Evolutionary conservation across 2,888 invertebrate species (phyloP).

Genomic region (Andrena haemorrhoa): DNA sequence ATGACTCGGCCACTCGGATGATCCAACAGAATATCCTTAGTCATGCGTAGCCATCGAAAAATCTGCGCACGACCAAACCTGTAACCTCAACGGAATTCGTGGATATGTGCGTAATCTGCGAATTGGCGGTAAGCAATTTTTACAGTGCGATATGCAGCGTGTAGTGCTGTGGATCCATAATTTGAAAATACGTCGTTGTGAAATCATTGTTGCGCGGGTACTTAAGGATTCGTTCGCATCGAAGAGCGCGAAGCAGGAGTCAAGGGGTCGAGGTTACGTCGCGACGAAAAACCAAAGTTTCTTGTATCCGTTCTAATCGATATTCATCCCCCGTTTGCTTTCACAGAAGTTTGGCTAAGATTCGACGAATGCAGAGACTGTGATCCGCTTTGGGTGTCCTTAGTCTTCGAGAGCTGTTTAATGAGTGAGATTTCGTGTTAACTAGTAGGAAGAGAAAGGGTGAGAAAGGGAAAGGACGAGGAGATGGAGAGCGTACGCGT

Average conservation of each 20-base stretch:
- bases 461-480: conserved; percentile 10
- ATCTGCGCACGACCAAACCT: too few species aligned
- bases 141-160: too few species aligned
- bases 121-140: too few species aligned
- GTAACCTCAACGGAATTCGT: too few species aligned
- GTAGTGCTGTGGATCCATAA: too few species aligned
- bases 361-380: conserved; percentile 81
- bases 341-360: conserved; percentile 64
- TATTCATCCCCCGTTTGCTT: conserved; percentile 47
- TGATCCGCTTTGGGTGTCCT: conserved; percentile 84
- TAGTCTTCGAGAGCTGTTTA: conserved; percentile 79
- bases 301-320: conserved; percentile 1
- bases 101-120: too few species aligned
- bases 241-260: neutral
- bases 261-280: conserved; percentile 19
- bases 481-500: conserved; percentile 1
- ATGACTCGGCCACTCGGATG: conserved; percentile 7
- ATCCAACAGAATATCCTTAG: neutral
- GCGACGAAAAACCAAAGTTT: conserved; percentile 32
- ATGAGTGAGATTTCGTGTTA: conserved; percentile 71
- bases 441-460: conserved; percentile 45
- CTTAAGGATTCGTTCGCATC: neutral
- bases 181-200: neutral
- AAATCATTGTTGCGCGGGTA: conserved; percentile 8
- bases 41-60: conserved; percentile 2